Evolutionary conservation across 2,888 invertebrate species (phyloP).

Genomic region (Aporophyla nigra): DNA sequence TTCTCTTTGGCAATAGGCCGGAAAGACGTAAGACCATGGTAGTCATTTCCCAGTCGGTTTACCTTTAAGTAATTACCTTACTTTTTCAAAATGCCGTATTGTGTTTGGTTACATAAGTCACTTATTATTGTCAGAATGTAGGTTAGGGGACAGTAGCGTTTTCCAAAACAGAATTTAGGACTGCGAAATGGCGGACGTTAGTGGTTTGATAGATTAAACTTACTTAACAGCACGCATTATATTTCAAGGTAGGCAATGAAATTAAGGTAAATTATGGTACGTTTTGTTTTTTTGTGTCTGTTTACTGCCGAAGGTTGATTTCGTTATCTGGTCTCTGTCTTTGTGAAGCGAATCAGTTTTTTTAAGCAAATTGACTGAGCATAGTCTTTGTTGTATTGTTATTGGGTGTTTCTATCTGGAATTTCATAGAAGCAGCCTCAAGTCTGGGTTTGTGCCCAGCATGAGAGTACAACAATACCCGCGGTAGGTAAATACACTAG

Average conservation of each 20-base stretch:
- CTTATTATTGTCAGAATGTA: constrained; percentile 62
- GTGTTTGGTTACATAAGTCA: constrained; percentile 61
- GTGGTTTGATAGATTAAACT: constrained; percentile 54
- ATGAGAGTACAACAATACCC: no score
- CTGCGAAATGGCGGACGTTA: constrained; percentile 57
- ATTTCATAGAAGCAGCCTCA: no score
- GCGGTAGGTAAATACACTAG: no score
- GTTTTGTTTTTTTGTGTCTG: constrained; percentile 48
- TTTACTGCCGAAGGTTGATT: constrained; percentile 50
- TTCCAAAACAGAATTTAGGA: constrained; percentile 46
- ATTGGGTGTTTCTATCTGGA: no score
- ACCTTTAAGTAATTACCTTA: constrained; percentile 60
- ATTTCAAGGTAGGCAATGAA: constrained; percentile 55
- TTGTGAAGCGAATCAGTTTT: constrained; percentile 23
- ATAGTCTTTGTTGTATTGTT: not conserved
- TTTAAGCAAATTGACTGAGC: not conserved
- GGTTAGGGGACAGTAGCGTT: constrained; percentile 56
- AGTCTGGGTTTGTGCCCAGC: no score
- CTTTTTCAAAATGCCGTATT: constrained; percentile 59
- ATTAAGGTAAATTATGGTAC: constrained; percentile 56
- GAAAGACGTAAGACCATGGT: constrained; percentile 49
- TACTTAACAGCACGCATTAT: constrained; percentile 55
- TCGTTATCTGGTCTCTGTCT: constrained; percentile 23
- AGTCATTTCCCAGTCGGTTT: constrained; percentile 46
- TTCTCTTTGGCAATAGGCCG: constrained; percentile 53